A percentile compares a stretch with the other conserved stretches of the same genome.
These are phyloP conservation scores for Syngnathus rostellatus DNA, from an alignment of 2,797 vertebrate genomes.

Conservation along the genomic window DNA sequence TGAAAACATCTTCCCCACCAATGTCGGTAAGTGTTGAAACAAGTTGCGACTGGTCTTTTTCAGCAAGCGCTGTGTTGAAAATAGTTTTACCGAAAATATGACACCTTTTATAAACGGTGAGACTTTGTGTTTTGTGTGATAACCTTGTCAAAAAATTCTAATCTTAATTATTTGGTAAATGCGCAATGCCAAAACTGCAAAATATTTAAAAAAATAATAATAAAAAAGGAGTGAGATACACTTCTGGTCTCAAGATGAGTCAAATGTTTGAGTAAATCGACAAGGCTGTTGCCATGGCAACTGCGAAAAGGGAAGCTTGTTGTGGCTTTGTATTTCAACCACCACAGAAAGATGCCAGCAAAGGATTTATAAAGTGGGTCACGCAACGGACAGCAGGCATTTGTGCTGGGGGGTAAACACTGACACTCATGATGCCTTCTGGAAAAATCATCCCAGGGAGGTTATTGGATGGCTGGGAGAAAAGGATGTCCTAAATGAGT, in stretches of 20 bases:
- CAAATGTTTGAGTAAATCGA: neutral
- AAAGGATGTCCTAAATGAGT: conserved; percentile 24
- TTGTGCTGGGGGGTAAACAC: conserved; percentile 46
- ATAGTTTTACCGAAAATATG: neutral
- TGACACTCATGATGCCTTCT: conserved; percentile 14
- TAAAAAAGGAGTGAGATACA: neutral
- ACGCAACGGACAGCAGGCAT: conserved; percentile 37
- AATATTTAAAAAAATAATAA: neutral
- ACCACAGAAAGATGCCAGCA: conserved; percentile 44
- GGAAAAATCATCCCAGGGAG: conserved; percentile 50
- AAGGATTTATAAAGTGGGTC: conserved; percentile 57
- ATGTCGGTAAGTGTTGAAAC: conserved; percentile 74
- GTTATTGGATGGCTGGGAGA: conserved; percentile 40
- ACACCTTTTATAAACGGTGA: neutral
- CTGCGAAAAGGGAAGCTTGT: conserved; percentile 2
- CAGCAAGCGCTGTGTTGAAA: neutral
- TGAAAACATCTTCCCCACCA: conserved; percentile 90
- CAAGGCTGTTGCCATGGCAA: conserved; percentile 35
- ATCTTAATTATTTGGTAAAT: neutral
- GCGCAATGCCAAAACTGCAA: neutral
- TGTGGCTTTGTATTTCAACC: conserved; percentile 31
- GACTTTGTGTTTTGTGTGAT: neutral
- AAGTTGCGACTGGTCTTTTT: neutral
- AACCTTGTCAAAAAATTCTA: conserved; percentile 3
- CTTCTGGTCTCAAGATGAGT: neutral